Conservation (phyloP, 2,888 invertebrate species). For the Ligdia adustata region DNA sequence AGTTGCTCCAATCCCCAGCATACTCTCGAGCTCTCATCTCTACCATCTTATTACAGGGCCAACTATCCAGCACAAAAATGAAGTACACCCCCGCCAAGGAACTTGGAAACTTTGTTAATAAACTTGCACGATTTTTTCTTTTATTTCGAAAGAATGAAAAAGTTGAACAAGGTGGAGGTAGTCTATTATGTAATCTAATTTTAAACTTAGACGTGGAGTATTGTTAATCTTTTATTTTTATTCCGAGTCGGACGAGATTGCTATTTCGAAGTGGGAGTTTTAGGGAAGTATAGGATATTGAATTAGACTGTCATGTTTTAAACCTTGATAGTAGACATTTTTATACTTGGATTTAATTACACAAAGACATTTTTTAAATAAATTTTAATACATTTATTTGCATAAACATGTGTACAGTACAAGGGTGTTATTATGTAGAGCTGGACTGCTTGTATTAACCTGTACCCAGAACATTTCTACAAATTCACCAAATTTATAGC, state of each 20-base stretch:
- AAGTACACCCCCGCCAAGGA: conserved; percentile 34
- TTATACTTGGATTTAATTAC: no score
- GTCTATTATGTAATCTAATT: conserved; percentile 27
- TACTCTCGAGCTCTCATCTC: conserved; percentile 28
- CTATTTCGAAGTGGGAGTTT: conserved; percentile 5
- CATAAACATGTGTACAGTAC: background rate
- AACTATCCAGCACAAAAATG: conserved; percentile 27
- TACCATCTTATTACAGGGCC: conserved; percentile 15
- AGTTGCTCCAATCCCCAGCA: conserved; percentile 39
- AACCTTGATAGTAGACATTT: no score
- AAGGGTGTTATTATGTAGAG: no score
- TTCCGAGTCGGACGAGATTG: conserved; percentile 8
- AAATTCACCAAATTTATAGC: background rate
- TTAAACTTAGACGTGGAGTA: conserved; percentile 17
- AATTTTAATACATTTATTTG: background rate
- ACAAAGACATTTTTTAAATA: no score
- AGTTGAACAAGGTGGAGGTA: conserved; percentile 29
- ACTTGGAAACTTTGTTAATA: conserved; percentile 30
- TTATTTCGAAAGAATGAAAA: conserved; percentile 37
- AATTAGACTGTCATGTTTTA: no score
- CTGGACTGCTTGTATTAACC: no score
- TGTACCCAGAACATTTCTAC: no score
- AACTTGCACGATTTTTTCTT: conserved; percentile 32
- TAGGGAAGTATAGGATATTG: no score
- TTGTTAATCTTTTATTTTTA: conserved; percentile 19